Percentiles rank a stretch among this genome's conserved stretches.
Conservation (phyloP, 2,888 invertebrate species). For the Epistrophe grossulariae region DNA sequence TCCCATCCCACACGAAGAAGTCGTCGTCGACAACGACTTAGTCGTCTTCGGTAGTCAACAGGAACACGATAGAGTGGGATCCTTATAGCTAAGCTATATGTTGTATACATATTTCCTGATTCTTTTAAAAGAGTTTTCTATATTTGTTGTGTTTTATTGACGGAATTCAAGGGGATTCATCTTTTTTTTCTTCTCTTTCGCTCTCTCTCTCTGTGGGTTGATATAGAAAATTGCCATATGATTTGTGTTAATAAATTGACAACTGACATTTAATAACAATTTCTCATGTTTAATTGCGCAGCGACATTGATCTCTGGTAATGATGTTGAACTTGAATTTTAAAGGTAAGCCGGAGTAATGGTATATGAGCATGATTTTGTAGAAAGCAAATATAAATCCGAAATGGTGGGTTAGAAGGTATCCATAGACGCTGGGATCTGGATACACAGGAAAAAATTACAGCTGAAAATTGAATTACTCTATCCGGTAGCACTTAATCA, state of each 20-base stretch:
- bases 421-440: too few species aligned
- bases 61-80: constrained; percentile 51
- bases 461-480: too few species aligned
- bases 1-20: constrained; percentile 66
- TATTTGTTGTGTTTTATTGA: constrained; percentile 31
- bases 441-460: too few species aligned
- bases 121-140: constrained; percentile 36
- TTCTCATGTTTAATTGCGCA: constrained; percentile 60
- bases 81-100: neutral
- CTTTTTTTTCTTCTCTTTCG: neutral
- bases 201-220: constrained; percentile 29
- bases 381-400: neutral
- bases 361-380: neutral
- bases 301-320: constrained; percentile 13
- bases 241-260: constrained; percentile 65
- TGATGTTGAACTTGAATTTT: constrained; percentile 13
- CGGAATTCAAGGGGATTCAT: constrained; percentile 6
- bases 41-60: constrained; percentile 34
- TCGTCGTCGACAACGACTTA: neutral
- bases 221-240: constrained; percentile 40
- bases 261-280: constrained; percentile 67
- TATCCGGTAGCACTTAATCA: too few species aligned
- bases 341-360: neutral
- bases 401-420: neutral
- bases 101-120: constrained; percentile 55